Base-by-base conservation (phyloP, 1,140 invertebrate species). In the Matsumurasca onukii region DNA sequence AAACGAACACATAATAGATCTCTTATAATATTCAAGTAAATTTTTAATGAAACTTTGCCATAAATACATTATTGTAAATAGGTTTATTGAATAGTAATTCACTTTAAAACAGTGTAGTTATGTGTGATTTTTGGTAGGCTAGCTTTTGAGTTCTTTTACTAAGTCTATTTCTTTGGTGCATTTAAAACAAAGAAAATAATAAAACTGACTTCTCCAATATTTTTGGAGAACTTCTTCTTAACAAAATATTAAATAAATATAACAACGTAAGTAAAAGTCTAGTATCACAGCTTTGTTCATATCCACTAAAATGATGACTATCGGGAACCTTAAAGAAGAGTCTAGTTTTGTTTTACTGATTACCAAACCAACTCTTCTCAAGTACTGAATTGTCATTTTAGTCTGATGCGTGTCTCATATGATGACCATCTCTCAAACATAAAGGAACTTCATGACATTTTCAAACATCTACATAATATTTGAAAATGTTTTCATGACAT, bases 201-300 rank as follows among this genome's bases (percentile, higher is more conserved):
- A n/a, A n/a, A n/a, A n/a, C n/a, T 27, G 24, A 59, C 55, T 59
- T 59, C 55, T 27, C 55, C 17, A 5, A 59, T 1, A 27, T 22
- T 52, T 5, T 27, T 25, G 34, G 25, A 59, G 55, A 59, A 59
- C 55, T 59, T 59, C 24, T 27, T 22, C 55, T 15, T 22, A 9
- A 39, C n/a, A 59, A 5, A 59, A 29, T 59, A 59, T 22, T 27
- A 22, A 59, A 59, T 59, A 59, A 59, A 59, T 59, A n/a, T n/a
- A n/a, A n/a, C n/a, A 59, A 59, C 55, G 30, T 27, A 24, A n/a
- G 30, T 59, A 27, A 59, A 9, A 39, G 34, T 39, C 55, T 59
- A 59, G 55, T 59, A 59, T 59, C 55, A 59, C 55, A 59, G 55
- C 22, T 27, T 24, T 5, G 15, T 59, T 29, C 24, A 27, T 29